These are phyloP conservation scores for Maccullochella peelii DNA, from an alignment of 2,113 vertebrate species.

Conservation along the genomic window DNA sequence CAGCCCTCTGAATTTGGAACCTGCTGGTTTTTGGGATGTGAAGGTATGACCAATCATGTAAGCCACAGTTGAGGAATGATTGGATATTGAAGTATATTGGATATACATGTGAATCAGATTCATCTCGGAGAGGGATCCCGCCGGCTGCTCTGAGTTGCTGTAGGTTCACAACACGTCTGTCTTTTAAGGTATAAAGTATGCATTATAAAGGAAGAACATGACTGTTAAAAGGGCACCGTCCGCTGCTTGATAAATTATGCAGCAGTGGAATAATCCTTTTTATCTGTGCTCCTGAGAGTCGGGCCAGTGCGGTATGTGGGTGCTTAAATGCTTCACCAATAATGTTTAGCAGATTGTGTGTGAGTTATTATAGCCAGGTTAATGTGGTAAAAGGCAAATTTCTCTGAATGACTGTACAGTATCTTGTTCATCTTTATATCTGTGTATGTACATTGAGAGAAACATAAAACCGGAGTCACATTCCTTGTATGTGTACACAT, in stretches of 20 bases:
- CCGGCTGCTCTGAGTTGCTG: constrained; percentile 26
- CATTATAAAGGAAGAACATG: constrained; percentile 74
- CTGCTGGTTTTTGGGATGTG: constrained; percentile 29
- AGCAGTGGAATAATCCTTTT: constrained; percentile 64
- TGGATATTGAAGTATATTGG: constrained; percentile 62
- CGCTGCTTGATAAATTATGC: constrained; percentile 71
- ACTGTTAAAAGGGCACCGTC: constrained; percentile 67
- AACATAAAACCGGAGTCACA: too few relatives aligned
- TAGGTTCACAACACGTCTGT: constrained; percentile 38
- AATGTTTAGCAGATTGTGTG: constrained; percentile 32
- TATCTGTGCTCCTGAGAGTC: constrained; percentile 38
- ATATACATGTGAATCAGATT: constrained; percentile 36
- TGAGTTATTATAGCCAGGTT: constrained; percentile 44
- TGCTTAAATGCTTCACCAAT: constrained; percentile 24
- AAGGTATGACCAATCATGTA: constrained; percentile 52
- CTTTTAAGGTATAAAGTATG: constrained; percentile 55
- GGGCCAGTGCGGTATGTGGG: constrained; percentile 13
- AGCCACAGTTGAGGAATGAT: constrained; percentile 50
- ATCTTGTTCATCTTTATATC: constrained; percentile 23
- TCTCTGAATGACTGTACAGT: not conserved
- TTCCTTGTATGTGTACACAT: too few relatives aligned
- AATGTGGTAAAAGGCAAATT: constrained; percentile 34
- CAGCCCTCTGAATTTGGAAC: constrained; percentile 36
- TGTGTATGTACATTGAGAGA: too few relatives aligned
- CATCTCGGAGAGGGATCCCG: constrained; percentile 15